Base-by-base conservation (phyloP, 37 sponge, comb jelly and placozoan species). In the Halisarca cf. caerulea region DNA sequence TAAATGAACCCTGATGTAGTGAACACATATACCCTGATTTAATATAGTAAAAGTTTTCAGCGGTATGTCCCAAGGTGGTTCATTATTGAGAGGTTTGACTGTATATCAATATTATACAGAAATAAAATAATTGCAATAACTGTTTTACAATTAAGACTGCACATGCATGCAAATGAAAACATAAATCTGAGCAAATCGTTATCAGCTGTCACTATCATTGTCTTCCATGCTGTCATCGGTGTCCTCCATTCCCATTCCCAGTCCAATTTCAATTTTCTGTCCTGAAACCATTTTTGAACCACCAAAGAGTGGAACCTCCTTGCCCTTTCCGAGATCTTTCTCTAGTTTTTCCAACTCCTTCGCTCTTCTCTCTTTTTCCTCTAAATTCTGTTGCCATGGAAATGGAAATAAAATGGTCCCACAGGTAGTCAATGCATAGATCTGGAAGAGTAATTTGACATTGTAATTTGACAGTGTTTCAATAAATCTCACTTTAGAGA, bases 401-500 rank as follows among this genome's bases (percentile, higher is more conserved):
- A 62, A 30, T 23, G n/a, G n/a, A n/a, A 62, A 62, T 62, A 62
- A 62, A 62, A n/a, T 20, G 4, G 30, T 30, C 64, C 7, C 6
- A 28, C 64, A 30, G 6, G 57, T 55, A 55, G 57, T 20, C 57
- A n/a, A n/a, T n/a, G n/a, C n/a, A n/a, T n/a, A n/a, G n/a, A n/a
- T n/a, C n/a, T n/a, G n/a, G n/a, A n/a, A n/a, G n/a, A n/a, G n/a
- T n/a, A n/a, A n/a, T n/a, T n/a, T n/a, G n/a, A 55, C 57, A 55
- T 55, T 11, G 17, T 17, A 55, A 55, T 55, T 55, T 20, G 57
- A 11, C 57, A 55, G 11, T 11, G 23, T n/a, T 14, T 64, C 25
- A n/a, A n/a, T 64, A 8, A 24, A 23, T 64, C 25, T 64, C 38
- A 87, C 90, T 79, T 78, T 59, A 2, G 55, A 37, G 28, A 57